Percentiles rank a stretch among this genome's conserved stretches.
Conservation (phyloP, 2,888 invertebrate genomes). For the Rotaria macrura region DNA sequence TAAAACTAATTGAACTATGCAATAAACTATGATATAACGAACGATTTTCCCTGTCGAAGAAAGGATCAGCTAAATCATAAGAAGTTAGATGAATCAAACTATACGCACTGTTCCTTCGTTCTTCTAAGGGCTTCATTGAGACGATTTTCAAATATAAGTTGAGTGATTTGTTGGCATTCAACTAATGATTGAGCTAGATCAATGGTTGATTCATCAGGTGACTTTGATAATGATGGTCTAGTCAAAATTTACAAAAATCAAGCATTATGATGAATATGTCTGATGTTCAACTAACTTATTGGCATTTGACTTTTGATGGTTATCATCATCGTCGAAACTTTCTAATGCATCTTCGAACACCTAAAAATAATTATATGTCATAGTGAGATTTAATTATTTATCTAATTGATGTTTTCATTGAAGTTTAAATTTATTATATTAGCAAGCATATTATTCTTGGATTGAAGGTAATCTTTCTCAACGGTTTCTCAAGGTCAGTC, state of each 20-base stretch:
- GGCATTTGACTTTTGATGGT: slow-evolving; percentile 37
- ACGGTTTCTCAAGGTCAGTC: too few relatives aligned
- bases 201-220: not conserved
- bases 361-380: slow-evolving; percentile 36
- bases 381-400: too few relatives aligned
- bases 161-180: slow-evolving; percentile 68
- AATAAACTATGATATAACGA: slow-evolving; percentile 88
- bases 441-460: too few relatives aligned
- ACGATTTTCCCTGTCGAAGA: slow-evolving; percentile 58
- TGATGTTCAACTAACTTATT: not conserved
- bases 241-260: too few relatives aligned
- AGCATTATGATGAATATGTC: too few relatives aligned
- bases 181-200: slow-evolving; percentile 60
- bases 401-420: too few relatives aligned
- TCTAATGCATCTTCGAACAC: slow-evolving; percentile 41
- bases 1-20: slow-evolving; percentile 71
- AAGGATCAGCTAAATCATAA: not conserved
- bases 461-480: too few relatives aligned
- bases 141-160: slow-evolving; percentile 80
- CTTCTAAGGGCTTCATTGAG: slow-evolving; percentile 68
- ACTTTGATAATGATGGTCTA: not conserved
- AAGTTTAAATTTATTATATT: too few relatives aligned
- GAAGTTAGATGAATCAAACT: too few relatives aligned
- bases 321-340: slow-evolving; percentile 23
- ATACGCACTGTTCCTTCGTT: slow-evolving; percentile 29